Conservation (phyloP, 2,113 vertebrate genomes). For the Corythaeola cristata region DNA sequence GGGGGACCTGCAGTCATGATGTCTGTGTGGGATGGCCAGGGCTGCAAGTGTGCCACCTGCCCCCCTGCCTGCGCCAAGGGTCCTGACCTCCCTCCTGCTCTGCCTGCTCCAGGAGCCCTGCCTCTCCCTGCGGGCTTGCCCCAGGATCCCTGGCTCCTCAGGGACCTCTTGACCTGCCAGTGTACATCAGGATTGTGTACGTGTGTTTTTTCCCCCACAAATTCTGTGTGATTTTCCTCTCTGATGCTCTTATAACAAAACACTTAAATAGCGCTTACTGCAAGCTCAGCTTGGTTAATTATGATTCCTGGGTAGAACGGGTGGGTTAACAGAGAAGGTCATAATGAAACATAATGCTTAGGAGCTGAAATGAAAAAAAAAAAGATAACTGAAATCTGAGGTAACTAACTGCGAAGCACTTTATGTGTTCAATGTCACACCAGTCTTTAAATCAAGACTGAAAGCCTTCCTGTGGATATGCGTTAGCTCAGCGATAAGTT, state of each 20-base stretch:
- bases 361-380: neutral
- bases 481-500: neutral
- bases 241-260: neutral
- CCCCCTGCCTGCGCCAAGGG: neutral
- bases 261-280: neutral
- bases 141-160: neutral
- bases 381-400: neutral
- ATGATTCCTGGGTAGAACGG: neutral
- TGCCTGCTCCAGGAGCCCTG: neutral
- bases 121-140: neutral
- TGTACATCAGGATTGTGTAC: neutral
- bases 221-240: neutral
- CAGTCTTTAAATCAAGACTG: neutral
- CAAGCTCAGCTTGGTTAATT: neutral
- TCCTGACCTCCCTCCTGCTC: neutral
- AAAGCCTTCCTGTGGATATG: neutral
- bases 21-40: neutral
- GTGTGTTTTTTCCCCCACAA: accelerated
- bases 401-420: neutral
- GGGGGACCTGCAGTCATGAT: neutral
- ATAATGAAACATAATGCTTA: neutral
- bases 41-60: neutral
- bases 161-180: neutral
- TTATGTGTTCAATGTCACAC: neutral
- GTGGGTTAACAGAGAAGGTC: neutral